Evolutionary conservation across 2,888 invertebrate genomes (phyloP).

Genomic region (Caenorhabditis sulstoni): DNA sequence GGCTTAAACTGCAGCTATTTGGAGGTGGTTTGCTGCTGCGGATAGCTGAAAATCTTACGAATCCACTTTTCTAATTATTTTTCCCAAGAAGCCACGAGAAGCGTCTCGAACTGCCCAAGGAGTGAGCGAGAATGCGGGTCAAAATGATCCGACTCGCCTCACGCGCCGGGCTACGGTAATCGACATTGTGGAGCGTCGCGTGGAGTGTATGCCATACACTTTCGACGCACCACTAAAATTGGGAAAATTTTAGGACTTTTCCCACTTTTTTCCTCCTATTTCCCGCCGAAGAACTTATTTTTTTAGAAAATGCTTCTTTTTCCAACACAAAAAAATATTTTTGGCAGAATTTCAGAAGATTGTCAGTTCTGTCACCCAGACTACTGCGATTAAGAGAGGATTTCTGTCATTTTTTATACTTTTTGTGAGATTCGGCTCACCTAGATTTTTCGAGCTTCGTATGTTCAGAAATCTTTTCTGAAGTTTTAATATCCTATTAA

Average conservation of each 20-base stretch:
- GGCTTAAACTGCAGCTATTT: not conserved
- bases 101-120: slow-evolving; percentile 5
- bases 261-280: slow-evolving; percentile 23
- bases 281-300: not conserved
- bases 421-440: too few species aligned
- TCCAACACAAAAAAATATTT: not conserved
- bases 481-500: not conserved
- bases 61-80: not conserved
- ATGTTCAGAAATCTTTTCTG: slow-evolving; percentile 1
- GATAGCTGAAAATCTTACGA: not conserved
- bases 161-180: slow-evolving; percentile 61
- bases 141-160: slow-evolving; percentile 33
- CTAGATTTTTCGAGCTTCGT: too few species aligned
- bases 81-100: not conserved
- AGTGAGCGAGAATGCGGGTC: slow-evolving; percentile 19
- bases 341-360: not conserved
- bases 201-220: slow-evolving; percentile 64
- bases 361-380: too few species aligned
- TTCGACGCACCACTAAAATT: slow-evolving; percentile 15
- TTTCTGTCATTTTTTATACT: too few species aligned
- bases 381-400: too few species aligned
- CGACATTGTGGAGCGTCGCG: slow-evolving; percentile 45
- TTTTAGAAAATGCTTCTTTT: not conserved
- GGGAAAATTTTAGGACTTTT: slow-evolving; percentile 48
- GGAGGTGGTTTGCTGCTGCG: not conserved